Evolutionary conservation across 1,140 invertebrate genomes (phyloP).

Genomic region (Drosophila pandora): DNA sequence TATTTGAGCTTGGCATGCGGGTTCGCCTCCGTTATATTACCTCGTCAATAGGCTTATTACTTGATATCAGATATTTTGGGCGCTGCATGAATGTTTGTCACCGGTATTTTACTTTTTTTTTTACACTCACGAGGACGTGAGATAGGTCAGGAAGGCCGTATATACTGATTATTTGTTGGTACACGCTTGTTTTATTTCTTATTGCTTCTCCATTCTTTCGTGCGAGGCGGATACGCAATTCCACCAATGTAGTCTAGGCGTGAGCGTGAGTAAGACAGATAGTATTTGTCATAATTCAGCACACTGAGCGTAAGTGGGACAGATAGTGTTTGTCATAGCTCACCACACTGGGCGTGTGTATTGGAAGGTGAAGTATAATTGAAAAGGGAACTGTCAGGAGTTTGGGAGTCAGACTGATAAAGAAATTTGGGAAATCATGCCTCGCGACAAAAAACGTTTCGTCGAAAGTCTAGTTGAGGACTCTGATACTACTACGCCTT

Average conservation of each 20-base stretch:
- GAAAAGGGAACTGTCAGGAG: too few species aligned
- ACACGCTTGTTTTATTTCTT: neutral
- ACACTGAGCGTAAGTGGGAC: neutral
- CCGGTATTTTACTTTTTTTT: too few species aligned
- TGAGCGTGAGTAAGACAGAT: neutral
- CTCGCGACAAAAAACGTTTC: neutral
- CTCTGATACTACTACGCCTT: too few species aligned
- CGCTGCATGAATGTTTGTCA: too few species aligned
- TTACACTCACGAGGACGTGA: neutral
- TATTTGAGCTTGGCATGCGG: too few species aligned
- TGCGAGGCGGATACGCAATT: neutral
- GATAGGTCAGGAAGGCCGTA: neutral
- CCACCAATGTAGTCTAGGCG: neutral
- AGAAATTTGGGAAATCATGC: neutral
- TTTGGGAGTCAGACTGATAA: too few species aligned
- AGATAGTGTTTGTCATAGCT: too few species aligned
- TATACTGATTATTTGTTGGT: neutral
- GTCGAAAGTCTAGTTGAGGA: neutral
- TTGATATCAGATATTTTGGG: too few species aligned
- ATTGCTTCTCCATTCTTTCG: neutral
- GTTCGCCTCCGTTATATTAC: too few species aligned
- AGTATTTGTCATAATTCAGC: neutral
- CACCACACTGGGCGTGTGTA: neutral
- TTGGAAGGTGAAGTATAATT: neutral
- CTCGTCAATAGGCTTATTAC: too few species aligned